Conservation (phyloP, 2,113 vertebrate species). For the Protobothrops mucrosquamatus region DNA sequence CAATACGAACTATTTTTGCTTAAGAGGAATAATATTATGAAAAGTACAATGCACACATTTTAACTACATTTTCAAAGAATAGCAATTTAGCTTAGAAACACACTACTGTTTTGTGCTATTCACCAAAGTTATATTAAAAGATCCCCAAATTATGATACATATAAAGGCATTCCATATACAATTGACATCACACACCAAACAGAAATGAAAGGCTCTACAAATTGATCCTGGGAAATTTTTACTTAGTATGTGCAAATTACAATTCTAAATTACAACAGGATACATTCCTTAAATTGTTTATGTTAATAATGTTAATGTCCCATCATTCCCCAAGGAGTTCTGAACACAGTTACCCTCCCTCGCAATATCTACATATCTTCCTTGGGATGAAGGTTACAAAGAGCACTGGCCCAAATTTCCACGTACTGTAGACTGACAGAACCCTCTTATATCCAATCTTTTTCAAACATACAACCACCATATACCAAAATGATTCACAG, state of each 20-base stretch:
- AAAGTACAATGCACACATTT: not conserved
- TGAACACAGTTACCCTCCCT: not conserved
- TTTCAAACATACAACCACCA: not conserved
- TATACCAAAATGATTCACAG: not conserved
- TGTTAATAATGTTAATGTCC: not conserved
- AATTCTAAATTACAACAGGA: not conserved
- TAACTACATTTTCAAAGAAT: not conserved
- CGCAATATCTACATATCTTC: not conserved
- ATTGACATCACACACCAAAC: not conserved
- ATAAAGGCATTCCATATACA: not conserved
- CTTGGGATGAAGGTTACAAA: not conserved
- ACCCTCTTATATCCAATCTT: not conserved
- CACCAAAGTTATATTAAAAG: not conserved
- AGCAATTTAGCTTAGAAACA: not conserved
- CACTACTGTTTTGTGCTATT: not conserved
- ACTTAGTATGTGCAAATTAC: not conserved
- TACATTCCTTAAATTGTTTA: not conserved
- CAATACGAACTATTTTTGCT: not conserved
- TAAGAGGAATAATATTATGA: not conserved
- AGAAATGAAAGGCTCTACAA: not conserved
- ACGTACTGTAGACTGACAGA: not conserved
- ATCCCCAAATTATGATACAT: not conserved
- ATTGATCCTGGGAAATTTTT: not conserved
- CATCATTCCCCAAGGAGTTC: not conserved
- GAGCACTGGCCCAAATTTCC: not conserved